These are phyloP conservation scores for Megalurothrips usitatus DNA, from an alignment of 2,888 invertebrate species.

Conservation along the genomic window DNA sequence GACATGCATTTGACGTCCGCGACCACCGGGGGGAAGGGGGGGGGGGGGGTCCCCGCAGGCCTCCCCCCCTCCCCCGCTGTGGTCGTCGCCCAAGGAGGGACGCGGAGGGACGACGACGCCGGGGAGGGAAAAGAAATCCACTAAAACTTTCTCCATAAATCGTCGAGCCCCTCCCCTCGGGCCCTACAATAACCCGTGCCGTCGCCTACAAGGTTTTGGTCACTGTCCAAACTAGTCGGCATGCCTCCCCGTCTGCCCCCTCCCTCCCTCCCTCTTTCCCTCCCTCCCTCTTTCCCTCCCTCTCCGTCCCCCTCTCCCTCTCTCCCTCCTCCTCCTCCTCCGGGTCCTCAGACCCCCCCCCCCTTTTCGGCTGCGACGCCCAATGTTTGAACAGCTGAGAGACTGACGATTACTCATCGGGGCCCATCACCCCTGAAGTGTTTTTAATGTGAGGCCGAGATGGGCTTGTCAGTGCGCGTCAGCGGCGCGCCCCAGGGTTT, in stretches of 20 bases:
- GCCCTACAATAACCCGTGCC: neutral
- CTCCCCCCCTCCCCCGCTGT: neutral
- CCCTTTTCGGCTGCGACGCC: neutral
- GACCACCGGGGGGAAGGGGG: neutral
- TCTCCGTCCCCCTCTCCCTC: neutral
- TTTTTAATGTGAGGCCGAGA: neutral
- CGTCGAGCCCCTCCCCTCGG: neutral
- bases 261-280: neutral
- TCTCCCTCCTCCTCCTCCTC: neutral
- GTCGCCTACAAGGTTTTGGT: neutral
- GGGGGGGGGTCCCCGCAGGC: neutral
- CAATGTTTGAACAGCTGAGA: neutral
- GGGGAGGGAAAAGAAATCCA: conserved; percentile 1
- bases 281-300: neutral
- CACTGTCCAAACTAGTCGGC: conserved; percentile 18
- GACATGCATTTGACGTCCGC: neutral
- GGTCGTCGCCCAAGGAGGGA: neutral
- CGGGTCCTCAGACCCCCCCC: neutral
- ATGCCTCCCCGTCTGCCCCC: neutral
- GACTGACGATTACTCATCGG: neutral
- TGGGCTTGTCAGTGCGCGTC: neutral
- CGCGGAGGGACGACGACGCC: too few species aligned
- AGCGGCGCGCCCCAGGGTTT: neutral
- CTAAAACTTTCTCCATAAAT: conserved; percentile 23
- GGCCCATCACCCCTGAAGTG: neutral